phyloP scores from a whole-genome alignment of 2,113 vertebrate species.

The Aix galericulata region DNA sequence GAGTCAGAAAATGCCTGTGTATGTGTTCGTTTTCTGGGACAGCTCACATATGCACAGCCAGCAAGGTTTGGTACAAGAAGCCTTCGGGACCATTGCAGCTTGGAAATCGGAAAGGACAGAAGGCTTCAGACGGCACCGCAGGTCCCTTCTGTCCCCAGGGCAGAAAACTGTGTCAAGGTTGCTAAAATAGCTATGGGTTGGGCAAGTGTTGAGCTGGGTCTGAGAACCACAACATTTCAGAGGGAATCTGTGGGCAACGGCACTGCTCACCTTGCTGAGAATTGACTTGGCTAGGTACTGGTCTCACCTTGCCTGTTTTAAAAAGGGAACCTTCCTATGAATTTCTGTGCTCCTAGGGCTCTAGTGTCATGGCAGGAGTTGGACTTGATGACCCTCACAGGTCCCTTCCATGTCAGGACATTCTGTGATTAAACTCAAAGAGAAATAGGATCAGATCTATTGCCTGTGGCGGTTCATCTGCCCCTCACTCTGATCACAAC shows the following conservation, averaged over 20 bases:
- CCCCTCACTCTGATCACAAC: not conserved
- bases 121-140: not conserved
- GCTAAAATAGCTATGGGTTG: not conserved
- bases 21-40: not conserved
- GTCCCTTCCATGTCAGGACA: no score
- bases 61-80: not conserved
- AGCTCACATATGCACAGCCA: not conserved
- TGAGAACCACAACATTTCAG: not conserved
- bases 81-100: not conserved
- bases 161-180: not conserved
- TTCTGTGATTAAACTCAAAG: not conserved
- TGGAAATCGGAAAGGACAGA: not conserved
- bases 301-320: not conserved
- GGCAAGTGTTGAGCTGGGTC: not conserved
- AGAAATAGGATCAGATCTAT: not conserved
- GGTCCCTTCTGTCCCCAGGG: not conserved
- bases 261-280: not conserved
- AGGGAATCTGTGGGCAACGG: not conserved
- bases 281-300: not conserved
- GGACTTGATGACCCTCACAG: not conserved
- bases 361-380: not conserved
- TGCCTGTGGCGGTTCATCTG: not conserved
- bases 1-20: not conserved
- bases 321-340: not conserved
- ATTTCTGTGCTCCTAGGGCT: not conserved